These are phyloP conservation scores for Thunnus maccoyii DNA, from an alignment of 2,113 vertebrate species.

Conservation along the genomic window DNA sequence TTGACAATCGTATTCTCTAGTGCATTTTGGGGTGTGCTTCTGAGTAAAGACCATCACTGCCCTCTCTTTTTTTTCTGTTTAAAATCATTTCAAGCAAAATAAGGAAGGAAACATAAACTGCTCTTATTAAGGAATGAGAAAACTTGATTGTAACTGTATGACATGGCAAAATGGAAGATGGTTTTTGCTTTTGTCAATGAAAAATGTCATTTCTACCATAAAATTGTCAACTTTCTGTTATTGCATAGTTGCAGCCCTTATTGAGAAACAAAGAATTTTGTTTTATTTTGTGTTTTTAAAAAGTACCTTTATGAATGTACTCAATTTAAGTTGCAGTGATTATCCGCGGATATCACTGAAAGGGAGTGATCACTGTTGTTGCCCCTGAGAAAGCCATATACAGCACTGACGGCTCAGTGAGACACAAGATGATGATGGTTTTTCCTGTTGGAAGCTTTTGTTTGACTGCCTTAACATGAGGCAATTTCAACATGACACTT, in stretches of 20 bases:
- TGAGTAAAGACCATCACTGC: slow-evolving; percentile 12
- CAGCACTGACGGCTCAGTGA: slow-evolving; percentile 10
- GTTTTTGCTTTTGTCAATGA: neutral
- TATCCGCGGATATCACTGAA: neutral
- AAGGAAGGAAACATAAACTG: neutral
- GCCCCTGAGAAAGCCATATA: slow-evolving; percentile 54
- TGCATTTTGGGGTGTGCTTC: slow-evolving; percentile 23
- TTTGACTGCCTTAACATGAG: slow-evolving; percentile 18
- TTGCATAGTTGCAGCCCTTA: neutral
- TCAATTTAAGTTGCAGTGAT: slow-evolving; percentile 13
- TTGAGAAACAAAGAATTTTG: neutral
- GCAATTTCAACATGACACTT: slow-evolving; percentile 8
- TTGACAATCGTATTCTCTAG: slow-evolving; percentile 64
- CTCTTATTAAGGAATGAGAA: neutral
- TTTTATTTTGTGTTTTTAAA: slow-evolving; percentile 14
- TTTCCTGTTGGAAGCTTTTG: slow-evolving; percentile 4
- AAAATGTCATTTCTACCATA: neutral
- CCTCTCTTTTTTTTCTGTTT: neutral
- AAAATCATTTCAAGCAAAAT: neutral
- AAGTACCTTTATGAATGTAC: slow-evolving; percentile 53
- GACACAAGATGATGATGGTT: neutral
- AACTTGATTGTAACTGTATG: neutral
- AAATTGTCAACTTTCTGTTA: neutral
- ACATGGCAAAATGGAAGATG: neutral
- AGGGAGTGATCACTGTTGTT: slow-evolving; percentile 14